A percentile compares a stretch with the other conserved stretches of the same genome.
Evolutionary conservation across 1,140 invertebrate genomes (phyloP).

Genomic region (Platyscapa corneri): DNA sequence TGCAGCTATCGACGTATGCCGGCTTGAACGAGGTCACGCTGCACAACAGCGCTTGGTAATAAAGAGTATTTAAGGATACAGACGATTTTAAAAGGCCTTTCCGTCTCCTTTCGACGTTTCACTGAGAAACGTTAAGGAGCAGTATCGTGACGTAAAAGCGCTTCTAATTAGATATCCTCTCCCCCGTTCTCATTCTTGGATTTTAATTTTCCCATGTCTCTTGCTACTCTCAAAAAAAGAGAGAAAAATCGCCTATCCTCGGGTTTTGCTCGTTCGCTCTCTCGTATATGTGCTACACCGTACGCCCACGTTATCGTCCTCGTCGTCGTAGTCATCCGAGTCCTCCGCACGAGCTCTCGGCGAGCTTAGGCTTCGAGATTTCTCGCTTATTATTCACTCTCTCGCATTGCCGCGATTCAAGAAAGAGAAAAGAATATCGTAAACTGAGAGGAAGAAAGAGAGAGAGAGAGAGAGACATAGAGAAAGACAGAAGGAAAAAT

Average conservation of each 20-base stretch:
- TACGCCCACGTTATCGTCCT: constrained; percentile 61
- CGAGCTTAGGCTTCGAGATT: constrained; percentile 59
- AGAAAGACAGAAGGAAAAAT: constrained; percentile 63
- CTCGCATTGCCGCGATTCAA: constrained; percentile 64
- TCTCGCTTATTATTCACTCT: constrained; percentile 73
- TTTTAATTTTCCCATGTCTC: constrained; percentile 48
- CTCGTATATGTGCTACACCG: neutral
- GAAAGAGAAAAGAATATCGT: constrained; percentile 17
- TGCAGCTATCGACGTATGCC: neutral
- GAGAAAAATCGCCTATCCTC: neutral
- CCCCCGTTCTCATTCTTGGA: constrained; percentile 25
- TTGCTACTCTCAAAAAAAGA: constrained; percentile 23
- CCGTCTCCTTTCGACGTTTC: constrained; percentile 41
- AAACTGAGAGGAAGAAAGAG: constrained; percentile 14
- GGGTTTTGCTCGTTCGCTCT: neutral
- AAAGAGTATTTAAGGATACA: constrained; percentile 8
- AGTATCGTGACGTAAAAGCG: constrained; percentile 50
- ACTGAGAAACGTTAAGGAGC: neutral
- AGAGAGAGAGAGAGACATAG: constrained; percentile 56
- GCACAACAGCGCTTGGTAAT: neutral
- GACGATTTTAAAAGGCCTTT: constrained; percentile 19
- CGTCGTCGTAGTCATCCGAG: constrained; percentile 62
- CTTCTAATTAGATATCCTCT: constrained; percentile 57
- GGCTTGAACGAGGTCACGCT: constrained; percentile 16
- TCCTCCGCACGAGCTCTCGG: constrained; percentile 40